A percentile compares a stretch with the other conserved stretches of the same genome.
phyloP scores from a whole-genome alignment of 2,888 invertebrate species.

The Dryococelus australis region DNA sequence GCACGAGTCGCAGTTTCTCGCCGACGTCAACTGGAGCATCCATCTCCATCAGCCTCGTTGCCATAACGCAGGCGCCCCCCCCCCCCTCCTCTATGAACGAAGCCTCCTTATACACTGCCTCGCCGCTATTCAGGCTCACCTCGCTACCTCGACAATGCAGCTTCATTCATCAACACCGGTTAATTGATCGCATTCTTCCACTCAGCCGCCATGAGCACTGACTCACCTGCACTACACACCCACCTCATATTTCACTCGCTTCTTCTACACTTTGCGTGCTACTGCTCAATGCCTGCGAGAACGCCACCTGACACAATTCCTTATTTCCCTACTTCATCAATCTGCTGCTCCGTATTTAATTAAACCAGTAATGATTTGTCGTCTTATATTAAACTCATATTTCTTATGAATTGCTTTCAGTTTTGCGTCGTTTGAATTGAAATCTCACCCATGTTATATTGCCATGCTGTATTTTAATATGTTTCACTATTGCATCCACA shows the following conservation, averaged over 20 bases:
- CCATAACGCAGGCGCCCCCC: neutral
- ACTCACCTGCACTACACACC: neutral
- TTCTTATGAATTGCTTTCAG: too few relatives aligned
- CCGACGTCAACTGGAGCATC: neutral
- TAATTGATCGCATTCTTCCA: constrained; percentile 23
- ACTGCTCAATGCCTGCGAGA: too few relatives aligned
- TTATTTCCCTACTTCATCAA: neutral
- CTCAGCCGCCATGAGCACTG: neutral
- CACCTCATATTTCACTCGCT: neutral
- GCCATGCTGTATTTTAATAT: too few relatives aligned
- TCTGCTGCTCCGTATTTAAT: neutral
- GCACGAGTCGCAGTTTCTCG: neutral
- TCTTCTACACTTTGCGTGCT: neutral
- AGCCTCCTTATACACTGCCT: neutral
- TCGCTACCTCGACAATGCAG: neutral
- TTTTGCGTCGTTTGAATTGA: too few relatives aligned
- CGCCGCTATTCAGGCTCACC: neutral
- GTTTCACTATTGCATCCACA: too few relatives aligned
- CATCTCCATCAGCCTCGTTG: neutral
- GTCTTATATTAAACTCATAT: too few relatives aligned
- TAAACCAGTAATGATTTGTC: too few relatives aligned
- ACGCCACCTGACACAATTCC: too few relatives aligned
- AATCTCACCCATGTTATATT: too few relatives aligned
- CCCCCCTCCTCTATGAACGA: too few relatives aligned
- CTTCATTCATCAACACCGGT: constrained; percentile 19